Conservation (phyloP, 2,113 vertebrate genomes). For the Pogona vitticeps region DNA sequence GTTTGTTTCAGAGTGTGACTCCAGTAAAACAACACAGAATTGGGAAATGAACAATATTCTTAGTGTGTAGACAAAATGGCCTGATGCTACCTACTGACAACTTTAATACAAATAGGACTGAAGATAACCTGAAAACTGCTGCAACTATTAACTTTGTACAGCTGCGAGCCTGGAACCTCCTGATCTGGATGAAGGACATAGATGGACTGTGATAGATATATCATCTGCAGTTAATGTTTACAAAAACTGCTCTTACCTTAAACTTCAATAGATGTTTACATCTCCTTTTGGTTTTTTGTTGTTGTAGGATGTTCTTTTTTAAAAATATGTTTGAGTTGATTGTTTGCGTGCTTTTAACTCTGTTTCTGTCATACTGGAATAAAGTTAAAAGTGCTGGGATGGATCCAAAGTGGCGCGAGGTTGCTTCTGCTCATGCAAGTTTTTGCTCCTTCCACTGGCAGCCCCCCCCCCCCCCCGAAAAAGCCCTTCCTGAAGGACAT, state of each 20-base stretch:
- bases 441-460: background rate
- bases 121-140: conserved; percentile 82
- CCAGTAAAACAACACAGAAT: conserved; percentile 88
- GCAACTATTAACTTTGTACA: conserved; percentile 76
- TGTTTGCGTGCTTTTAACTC: conserved; percentile 75
- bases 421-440: conserved; percentile 3
- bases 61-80: conserved; percentile 80
- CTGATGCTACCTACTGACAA: conserved; percentile 69
- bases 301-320: conserved; percentile 76
- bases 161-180: conserved; percentile 70
- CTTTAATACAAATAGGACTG: conserved; percentile 70
- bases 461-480: background rate
- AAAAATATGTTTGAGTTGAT: conserved; percentile 65
- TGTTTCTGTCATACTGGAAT: conserved; percentile 68
- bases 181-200: conserved; percentile 74
- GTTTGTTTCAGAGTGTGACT: conserved; percentile 92
- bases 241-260: conserved; percentile 87
- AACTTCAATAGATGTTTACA: conserved; percentile 89
- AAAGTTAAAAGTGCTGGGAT: conserved; percentile 70
- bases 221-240: conserved; percentile 85
- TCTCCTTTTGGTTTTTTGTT: conserved; percentile 60
- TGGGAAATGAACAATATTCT: conserved; percentile 99
- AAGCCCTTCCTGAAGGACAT: background rate
- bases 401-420: conserved; percentile 15
- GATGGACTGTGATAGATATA: conserved; percentile 79